Percentiles rank a stretch among this genome's conserved stretches.
Conservation (phyloP, 2,113 vertebrate species). For the Ondatra zibethicus region DNA sequence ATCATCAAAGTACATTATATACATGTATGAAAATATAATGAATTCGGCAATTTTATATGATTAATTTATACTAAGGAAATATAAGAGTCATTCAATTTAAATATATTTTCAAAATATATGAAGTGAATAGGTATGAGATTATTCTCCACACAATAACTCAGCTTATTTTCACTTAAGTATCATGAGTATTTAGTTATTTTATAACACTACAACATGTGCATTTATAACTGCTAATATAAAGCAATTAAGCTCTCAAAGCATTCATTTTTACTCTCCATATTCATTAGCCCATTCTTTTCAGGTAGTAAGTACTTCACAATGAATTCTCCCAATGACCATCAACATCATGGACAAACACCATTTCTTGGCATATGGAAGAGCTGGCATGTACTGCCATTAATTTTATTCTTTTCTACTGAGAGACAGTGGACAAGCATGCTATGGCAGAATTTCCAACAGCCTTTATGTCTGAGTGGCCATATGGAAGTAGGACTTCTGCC, state of each 20-base stretch:
- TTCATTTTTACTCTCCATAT: not conserved
- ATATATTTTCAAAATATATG: slow-evolving; percentile 30
- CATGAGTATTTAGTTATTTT: not conserved
- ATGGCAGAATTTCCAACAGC: not conserved
- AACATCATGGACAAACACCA: not conserved
- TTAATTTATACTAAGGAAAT: not conserved
- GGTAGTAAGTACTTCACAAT: not conserved
- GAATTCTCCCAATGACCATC: slow-evolving; percentile 1
- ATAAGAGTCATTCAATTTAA: not conserved
- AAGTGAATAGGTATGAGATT: not conserved
- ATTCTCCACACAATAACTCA: not conserved
- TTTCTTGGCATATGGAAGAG: not conserved
- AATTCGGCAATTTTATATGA: not conserved
- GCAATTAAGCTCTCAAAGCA: not conserved
- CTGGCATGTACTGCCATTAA: not conserved
- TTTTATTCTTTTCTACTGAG: slow-evolving; percentile 34
- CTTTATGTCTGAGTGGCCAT: not conserved
- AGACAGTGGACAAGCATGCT: not conserved
- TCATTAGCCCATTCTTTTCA: not conserved
- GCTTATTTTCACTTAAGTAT: slow-evolving; percentile 18
- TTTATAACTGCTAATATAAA: not conserved
- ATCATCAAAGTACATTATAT: not conserved
- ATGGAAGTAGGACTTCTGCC: not conserved
- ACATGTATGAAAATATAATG: not conserved
- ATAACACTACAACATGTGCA: not conserved